Evolutionary conservation across 2,888 invertebrate species (phyloP), one percentile per base, ranked within the genome.

Genomic region (Orchesella flavescens): DNA sequence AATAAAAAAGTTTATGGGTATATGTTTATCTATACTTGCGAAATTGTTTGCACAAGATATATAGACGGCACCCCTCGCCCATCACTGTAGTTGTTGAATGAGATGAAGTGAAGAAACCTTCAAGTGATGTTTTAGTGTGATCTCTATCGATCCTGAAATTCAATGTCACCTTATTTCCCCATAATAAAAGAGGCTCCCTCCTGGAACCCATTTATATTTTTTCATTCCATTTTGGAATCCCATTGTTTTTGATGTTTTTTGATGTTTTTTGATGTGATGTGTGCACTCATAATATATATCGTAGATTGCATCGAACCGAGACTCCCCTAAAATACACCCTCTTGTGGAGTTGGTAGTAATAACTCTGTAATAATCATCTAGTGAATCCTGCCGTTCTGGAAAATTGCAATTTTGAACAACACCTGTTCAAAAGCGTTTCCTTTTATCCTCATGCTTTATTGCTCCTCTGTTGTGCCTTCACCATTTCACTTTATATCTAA

Each of bases 131-230:
- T 49, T n/a, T 15, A 49, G 49, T 49, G 49, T 65, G 65, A 65
- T 68, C 68, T 68, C 49, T 49, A 68, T 68, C 68, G 68, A 68
- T 68, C 49, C 5, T 68, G 68, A 68, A 68, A 68, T 68, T 68
- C 68, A 68, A 68, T 68, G 68, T 68, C 68, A 49, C 68, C 68
- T n/a, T 49, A 68, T 53, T 46, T 68, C 21, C 53, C 46, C 12
- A 21, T 12, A 15, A 68, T 9, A 49, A 68, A 68, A 23, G 17
- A 65, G 46, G 43, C 49, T 15, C 19, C 12, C 49, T 68, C 12
- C 49, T 68, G 49, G 68, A 49, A 21, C 49, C 68, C 23, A 68
- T 68, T 68, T 68, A 66, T 53, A 68, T 49, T 68, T 68, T 68
- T 49, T 21, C 68, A 49, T 68, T 68, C 49, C 43, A 43, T 65